These are phyloP conservation scores for Metopolophium dirhodum DNA, from an alignment of 1,140 invertebrate genomes.

Conservation along the genomic window DNA sequence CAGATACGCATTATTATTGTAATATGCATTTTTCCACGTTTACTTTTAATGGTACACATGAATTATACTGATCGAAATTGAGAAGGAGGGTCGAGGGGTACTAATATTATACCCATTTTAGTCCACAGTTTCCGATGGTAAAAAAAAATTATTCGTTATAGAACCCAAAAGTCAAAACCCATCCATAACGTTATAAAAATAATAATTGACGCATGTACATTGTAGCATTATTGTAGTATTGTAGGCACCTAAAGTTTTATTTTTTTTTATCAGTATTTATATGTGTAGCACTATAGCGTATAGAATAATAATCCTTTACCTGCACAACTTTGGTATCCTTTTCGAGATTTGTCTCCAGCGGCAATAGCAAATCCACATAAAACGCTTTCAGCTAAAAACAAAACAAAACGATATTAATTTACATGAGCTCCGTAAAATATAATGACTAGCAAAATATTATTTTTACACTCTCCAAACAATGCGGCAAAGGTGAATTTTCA, in stretches of 20 bases:
- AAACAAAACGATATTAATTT: constrained; percentile 57
- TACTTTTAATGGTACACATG: background rate
- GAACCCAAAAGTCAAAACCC: background rate
- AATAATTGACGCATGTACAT: background rate
- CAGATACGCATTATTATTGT: constrained; percentile 19
- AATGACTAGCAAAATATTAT: background rate
- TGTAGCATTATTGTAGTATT: background rate
- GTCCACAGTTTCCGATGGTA: background rate
- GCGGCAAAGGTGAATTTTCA: background rate
- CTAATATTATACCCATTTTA: background rate
- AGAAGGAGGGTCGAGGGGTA: background rate
- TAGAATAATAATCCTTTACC: constrained; percentile 66
- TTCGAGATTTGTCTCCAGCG: constrained; percentile 89
- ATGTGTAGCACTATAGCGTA: background rate
- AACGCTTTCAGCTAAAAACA: constrained; percentile 86
- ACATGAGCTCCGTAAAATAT: background rate
- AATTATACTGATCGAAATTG: background rate
- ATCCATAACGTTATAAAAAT: background rate
- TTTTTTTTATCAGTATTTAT: background rate
- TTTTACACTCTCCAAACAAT: background rate
- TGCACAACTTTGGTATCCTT: constrained; percentile 93
- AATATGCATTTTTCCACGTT: constrained; percentile 19
- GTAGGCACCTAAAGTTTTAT: background rate
- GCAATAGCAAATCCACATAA: constrained; percentile 89
- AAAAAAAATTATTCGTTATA: background rate